Evolutionary conservation across 1,140 invertebrate species (phyloP), one percentile per base, ranked within the genome.

Genomic region (Brachionus plicatilis): DNA sequence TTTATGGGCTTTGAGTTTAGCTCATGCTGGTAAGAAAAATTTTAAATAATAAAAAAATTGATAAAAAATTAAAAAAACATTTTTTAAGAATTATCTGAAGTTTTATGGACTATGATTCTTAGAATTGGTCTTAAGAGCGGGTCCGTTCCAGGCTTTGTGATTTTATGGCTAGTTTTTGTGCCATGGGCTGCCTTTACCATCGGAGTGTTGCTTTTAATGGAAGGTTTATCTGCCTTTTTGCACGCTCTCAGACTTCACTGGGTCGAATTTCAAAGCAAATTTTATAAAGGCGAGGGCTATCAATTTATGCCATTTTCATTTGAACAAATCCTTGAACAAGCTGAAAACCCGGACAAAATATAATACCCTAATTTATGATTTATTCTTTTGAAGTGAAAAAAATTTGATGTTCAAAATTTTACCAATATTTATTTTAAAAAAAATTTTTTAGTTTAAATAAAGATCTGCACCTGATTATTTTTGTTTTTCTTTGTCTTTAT

Each of bases 231-330:
- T 47, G 97, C 97, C 66, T 99, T 99, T 91, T 92, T 99, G 80
- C 97, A 99, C 88, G 97, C 96, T 6, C 92, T 99, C 80, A 94
- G 97, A 92, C 92, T 99, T 83, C 97, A 99, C 90, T 99, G 97
- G 83, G 75, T 85, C 20, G 84, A 85, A 85, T 85, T 85, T 80
- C 84, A 85, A 68, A 78, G 72, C n/a, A 85, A 85, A 85, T 85
- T 85, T 53, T 85, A 85, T 43, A 85, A 85, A 79, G 84, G 84
- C 14, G 75, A 78, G 65, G 84, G 84, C 17, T 79, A 85, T 50
- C 41, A 47, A 27, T 85, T 85, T 80, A 29, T 47, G 6, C 84
- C 84, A n/a, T 85, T 85, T 78, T 84, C 83, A 45, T 84, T 84
- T 68, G 29, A 84, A 65, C 41, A 68, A 82, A 66, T 65, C n/a